Evolutionary conservation across 2,797 vertebrate species (phyloP).

Genomic region (Mionectes olivaceus): DNA sequence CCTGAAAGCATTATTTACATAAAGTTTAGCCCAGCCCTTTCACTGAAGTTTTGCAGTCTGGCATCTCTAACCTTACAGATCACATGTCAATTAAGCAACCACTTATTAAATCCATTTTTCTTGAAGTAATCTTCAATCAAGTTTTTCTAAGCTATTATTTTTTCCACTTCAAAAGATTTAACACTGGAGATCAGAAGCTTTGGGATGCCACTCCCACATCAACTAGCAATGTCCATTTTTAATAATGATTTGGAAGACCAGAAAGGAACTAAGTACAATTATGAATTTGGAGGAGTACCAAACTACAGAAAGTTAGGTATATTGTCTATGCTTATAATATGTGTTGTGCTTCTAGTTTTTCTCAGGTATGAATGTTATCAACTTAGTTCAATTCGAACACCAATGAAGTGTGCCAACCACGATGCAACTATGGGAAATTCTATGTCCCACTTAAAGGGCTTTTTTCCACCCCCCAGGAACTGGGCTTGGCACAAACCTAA

Average conservation of each 20-base stretch:
- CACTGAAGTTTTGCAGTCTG: not conserved
- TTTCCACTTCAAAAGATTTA: slow-evolving; percentile 49
- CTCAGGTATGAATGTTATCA: not conserved
- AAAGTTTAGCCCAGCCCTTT: not conserved
- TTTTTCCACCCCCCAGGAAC: not conserved
- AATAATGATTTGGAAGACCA: not conserved
- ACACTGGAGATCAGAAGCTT: slow-evolving; percentile 29
- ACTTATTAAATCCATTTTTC: slow-evolving; percentile 32
- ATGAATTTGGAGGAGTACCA: slow-evolving; percentile 21
- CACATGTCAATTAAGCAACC: not conserved
- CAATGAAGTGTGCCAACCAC: not conserved
- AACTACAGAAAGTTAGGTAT: not conserved
- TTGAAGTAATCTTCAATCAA: slow-evolving; percentile 1
- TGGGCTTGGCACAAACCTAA: not conserved
- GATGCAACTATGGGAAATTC: not conserved
- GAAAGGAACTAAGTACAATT: not conserved
- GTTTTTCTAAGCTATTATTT: slow-evolving; percentile 25
- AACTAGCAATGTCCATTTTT: slow-evolving; percentile 11
- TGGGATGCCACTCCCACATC: slow-evolving; percentile 12
- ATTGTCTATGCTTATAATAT: not conserved
- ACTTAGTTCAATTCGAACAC: not conserved
- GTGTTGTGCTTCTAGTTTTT: not conserved
- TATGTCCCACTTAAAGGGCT: not conserved
- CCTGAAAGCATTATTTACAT: slow-evolving; percentile 17
- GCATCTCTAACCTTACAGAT: not conserved